A percentile compares a stretch with the other conserved stretches of the same genome.
Conservation (phyloP, 2,797 vertebrate genomes). For the Leuciscus waleckii region DNA sequence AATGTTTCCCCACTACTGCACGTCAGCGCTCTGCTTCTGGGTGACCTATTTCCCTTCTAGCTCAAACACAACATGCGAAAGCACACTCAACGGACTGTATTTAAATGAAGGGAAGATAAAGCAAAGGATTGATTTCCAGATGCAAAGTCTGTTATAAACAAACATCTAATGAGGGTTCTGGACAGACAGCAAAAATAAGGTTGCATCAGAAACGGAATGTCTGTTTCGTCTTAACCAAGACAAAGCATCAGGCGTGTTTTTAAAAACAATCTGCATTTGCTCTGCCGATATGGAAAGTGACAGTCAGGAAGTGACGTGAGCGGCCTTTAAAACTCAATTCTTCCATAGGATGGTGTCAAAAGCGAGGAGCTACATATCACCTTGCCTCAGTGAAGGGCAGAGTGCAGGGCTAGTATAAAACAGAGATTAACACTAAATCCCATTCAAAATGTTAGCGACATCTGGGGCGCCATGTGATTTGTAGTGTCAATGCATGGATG, state of each 20-base stretch:
- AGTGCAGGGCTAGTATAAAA: slow-evolving; percentile 16
- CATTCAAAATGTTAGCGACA: slow-evolving; percentile 12
- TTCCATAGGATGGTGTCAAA: not conserved
- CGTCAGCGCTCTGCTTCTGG: slow-evolving; percentile 43
- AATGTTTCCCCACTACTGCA: slow-evolving; percentile 46
- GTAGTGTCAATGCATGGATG: slow-evolving; percentile 7
- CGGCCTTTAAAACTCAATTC: not conserved
- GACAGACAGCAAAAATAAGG: not conserved
- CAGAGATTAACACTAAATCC: slow-evolving; percentile 24
- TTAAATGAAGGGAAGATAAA: slow-evolving; percentile 4
- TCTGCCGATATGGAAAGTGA: not conserved
- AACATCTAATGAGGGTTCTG: not conserved
- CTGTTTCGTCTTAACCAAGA: not conserved
- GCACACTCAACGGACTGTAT: not conserved
- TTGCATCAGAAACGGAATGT: too few species aligned
- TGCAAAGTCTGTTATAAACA: not conserved
- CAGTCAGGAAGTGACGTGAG: not conserved
- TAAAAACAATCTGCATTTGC: not conserved
- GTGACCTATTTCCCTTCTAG: slow-evolving; percentile 50
- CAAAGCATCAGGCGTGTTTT: not conserved
- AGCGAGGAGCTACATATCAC: not conserved
- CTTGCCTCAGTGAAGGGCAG: slow-evolving; percentile 4
- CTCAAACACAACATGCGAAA: slow-evolving; percentile 34
- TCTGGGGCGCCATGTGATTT: not conserved
- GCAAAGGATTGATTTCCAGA: not conserved